Conservation (phyloP, 1,140 invertebrate species). For the Drosophila chauvacae region DNA sequence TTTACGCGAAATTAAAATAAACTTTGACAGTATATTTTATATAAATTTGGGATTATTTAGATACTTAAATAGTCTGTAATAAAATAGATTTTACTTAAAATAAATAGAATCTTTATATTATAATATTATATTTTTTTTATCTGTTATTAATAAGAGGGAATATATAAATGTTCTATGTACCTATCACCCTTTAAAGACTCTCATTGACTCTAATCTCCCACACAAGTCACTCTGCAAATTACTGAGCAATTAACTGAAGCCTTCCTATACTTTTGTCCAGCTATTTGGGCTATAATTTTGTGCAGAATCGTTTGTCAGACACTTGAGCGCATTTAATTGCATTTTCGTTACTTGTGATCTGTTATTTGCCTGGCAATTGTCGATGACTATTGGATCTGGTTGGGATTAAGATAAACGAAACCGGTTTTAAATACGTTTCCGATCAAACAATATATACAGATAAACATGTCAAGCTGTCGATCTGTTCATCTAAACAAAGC, state of each 20-base stretch:
- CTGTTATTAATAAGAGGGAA: neutral
- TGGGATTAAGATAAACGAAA: constrained; percentile 32
- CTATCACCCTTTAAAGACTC: neutral
- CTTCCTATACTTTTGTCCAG: neutral
- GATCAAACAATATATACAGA: constrained; percentile 25
- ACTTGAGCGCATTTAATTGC: constrained; percentile 33
- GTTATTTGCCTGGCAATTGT: constrained; percentile 33
- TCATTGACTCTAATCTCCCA: neutral
- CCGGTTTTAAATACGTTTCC: constrained; percentile 66
- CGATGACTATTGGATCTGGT: neutral
- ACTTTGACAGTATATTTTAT: neutral
- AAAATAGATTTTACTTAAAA: neutral
- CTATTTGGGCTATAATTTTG: constrained; percentile 24
- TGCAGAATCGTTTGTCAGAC: constrained; percentile 10
- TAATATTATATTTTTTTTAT: neutral
- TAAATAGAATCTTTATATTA: neutral
- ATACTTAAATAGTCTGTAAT: too few species aligned
- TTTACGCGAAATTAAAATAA: neutral
- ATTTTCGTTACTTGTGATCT: constrained; percentile 41
- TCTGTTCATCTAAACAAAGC: constrained; percentile 16
- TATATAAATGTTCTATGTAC: neutral
- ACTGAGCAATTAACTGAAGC: constrained; percentile 6
- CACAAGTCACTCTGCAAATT: constrained; percentile 11
- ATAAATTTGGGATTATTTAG: neutral
- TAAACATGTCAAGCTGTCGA: constrained; percentile 12